phyloP scores from a whole-genome alignment of 2,113 vertebrate species.

The Leptocoma aspasia region DNA sequence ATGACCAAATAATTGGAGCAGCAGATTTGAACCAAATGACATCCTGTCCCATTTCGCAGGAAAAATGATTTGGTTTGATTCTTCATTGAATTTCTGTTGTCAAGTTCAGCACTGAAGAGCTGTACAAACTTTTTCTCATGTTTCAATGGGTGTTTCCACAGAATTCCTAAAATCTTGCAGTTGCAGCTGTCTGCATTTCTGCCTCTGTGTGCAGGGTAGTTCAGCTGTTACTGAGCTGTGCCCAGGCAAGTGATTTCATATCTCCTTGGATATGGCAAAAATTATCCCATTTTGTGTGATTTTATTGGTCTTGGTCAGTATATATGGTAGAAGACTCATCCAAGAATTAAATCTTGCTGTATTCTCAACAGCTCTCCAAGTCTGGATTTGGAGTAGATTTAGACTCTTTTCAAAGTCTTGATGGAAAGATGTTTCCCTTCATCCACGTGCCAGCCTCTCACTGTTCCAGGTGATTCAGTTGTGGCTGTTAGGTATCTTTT shows the following conservation, averaged over 20 bases:
- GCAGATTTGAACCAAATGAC: neutral
- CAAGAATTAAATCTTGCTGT: neutral
- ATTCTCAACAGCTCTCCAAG: neutral
- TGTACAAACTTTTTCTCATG: neutral
- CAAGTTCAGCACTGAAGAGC: neutral
- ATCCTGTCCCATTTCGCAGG: neutral
- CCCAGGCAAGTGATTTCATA: neutral
- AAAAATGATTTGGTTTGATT: neutral
- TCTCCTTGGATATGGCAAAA: neutral
- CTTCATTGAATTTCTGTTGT: neutral
- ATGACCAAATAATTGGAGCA: neutral
- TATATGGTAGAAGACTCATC: neutral
- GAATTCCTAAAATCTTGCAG: neutral
- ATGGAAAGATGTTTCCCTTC: neutral
- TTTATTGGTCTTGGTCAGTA: neutral
- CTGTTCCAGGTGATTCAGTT: neutral
- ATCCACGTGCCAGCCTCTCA: neutral
- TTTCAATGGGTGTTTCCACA: neutral
- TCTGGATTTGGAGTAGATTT: neutral
- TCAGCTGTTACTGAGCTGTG: neutral
- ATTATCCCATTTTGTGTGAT: neutral
- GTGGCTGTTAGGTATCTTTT: neutral
- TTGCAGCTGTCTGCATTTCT: neutral
- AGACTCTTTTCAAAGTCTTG: neutral
- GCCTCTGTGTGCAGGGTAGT: neutral